Evolutionary conservation across 2,113 vertebrate species (phyloP), one percentile per base, ranked within the genome.

Genomic region (Mormyrus lacerda): DNA sequence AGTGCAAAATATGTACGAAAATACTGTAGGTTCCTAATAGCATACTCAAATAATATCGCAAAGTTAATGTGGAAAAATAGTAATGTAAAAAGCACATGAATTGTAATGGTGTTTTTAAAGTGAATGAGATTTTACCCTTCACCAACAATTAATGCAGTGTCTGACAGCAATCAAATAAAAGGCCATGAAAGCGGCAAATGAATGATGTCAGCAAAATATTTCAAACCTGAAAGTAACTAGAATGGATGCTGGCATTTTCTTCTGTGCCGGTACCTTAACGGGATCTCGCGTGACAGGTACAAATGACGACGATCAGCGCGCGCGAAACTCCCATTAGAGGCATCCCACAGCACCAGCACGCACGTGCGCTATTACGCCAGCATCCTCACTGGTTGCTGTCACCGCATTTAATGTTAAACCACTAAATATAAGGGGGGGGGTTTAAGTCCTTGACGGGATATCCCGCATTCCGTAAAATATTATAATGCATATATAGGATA

Each of bases 241-340:
- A 92, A 94, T 95, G 94, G 93, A 94, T 94, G 85, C 91, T 93
- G 87, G 73, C 31, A 42, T 79, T 42, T 39, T 8, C n/a, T 79
- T 79, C 31, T 42, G 10, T 31, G 61, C 61, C 27, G 61, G 61
- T 31, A 10, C 61, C n/a, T 69, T 31, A 27, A 10, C n/a, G 61
- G 61, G n/a, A 69, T 31, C n/a, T 31, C n/a, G 61, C 61, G n/a
- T 69, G 94, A 95, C 94, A 93, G 91, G 93, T 93, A 95, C 93
- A 95, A 95, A 96, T 92, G 93, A 93, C 92, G 92, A 55, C 91
- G 83, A 93, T 94, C 94, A 94, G 92, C 92, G 53, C 89, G 88
- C 91, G 31, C 91, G 91, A 83, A 92, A 90, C 90, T 87, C 91
- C 92, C 91, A 94, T 95, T 94, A 94, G 10, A n/a, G 44, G 24